These are phyloP conservation scores for Micromys minutus DNA, from an alignment of 2,113 vertebrate genomes.

Conservation along the genomic window DNA sequence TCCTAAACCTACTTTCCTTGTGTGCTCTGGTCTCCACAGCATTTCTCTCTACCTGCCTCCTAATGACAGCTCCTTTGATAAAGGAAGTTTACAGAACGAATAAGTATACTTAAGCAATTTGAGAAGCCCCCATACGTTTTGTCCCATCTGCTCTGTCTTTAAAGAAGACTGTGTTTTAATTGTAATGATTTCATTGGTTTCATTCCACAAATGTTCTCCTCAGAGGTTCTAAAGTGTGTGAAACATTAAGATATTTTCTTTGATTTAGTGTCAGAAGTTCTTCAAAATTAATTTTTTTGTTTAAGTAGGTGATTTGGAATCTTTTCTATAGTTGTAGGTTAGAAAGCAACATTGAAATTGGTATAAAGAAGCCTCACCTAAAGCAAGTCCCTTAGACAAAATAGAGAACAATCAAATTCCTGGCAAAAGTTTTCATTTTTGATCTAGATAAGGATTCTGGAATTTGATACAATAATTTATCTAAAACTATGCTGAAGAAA, in stretches of 20 bases:
- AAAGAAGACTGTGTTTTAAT: neutral
- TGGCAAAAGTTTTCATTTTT: neutral
- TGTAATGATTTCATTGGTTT: neutral
- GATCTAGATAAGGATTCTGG: neutral
- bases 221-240: neutral
- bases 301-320: neutral
- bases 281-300: neutral
- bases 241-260: neutral
- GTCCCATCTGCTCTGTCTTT: neutral
- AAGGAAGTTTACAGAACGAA: constrained; percentile 8
- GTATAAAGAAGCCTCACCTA: neutral
- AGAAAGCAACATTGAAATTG: neutral
- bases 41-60: neutral
- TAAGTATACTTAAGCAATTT: constrained; percentile 32
- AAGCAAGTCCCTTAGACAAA: neutral
- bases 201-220: neutral
- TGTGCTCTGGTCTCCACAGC: constrained; percentile 43
- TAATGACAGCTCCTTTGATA: neutral
- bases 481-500: neutral
- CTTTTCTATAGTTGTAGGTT: neutral
- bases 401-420: neutral
- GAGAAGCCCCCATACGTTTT: constrained; percentile 1
- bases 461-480: neutral
- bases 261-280: neutral
- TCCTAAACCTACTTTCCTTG: neutral